A percentile compares a stretch with the other conserved stretches of the same genome.
Conservation (phyloP, 2,888 invertebrate genomes). For the Bombylius major region DNA sequence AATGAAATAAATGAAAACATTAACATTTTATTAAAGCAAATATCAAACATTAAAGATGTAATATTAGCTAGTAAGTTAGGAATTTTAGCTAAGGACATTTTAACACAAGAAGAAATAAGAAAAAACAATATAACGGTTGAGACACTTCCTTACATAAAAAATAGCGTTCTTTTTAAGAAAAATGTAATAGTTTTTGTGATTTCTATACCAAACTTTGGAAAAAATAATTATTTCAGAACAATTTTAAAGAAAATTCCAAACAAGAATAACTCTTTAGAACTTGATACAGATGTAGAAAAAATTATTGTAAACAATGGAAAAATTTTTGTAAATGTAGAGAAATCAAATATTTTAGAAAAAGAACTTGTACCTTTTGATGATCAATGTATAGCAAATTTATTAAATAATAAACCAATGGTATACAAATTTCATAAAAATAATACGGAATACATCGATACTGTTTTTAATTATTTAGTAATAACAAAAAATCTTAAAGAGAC, state of each 20-base stretch:
- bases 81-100: slow-evolving; percentile 1
- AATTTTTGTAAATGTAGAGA: neutral
- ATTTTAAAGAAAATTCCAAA: slow-evolving; percentile 5
- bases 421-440: neutral
- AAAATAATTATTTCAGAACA: neutral
- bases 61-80: too few relatives aligned
- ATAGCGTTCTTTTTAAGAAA: neutral
- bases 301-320: neutral
- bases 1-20: too few relatives aligned
- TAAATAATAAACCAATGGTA: neutral
- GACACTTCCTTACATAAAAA: neutral
- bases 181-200: slow-evolving; percentile 2
- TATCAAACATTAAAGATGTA: too few relatives aligned
- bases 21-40: too few relatives aligned
- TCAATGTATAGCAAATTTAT: neutral
- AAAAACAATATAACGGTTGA: neutral
- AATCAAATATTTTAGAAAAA: neutral
- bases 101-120: slow-evolving; percentile 3
- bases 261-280: slow-evolving; percentile 3
- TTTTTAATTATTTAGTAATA: neutral
- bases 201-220: slow-evolving; percentile 1
- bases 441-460: neutral
- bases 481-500: neutral
- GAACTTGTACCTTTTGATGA: neutral
- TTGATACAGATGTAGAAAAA: neutral